Evolutionary conservation across 2,797 vertebrate species (phyloP).

Genomic region (Menidia menidia): DNA sequence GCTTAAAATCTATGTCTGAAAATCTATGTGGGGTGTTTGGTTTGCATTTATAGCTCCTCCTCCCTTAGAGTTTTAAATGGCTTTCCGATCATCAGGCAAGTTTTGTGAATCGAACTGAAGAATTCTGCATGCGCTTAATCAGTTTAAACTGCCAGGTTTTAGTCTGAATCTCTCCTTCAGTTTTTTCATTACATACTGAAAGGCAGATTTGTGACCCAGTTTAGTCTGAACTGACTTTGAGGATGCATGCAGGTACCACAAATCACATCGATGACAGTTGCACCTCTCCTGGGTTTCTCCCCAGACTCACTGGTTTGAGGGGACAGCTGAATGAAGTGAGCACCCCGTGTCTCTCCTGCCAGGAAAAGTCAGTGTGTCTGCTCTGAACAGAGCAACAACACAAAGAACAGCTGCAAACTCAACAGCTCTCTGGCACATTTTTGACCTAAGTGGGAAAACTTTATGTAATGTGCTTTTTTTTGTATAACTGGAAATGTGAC

Average conservation of each 20-base stretch:
- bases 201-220: not conserved
- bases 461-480: not conserved
- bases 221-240: not conserved
- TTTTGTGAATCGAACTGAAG: no score
- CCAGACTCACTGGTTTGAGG: not conserved
- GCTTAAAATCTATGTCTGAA: no score
- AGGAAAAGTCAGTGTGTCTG: not conserved
- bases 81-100: no score
- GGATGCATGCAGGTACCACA: not conserved
- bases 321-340: not conserved
- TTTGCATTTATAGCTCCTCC: no score
- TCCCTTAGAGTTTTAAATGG: no score
- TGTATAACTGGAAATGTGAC: conserved; percentile 7
- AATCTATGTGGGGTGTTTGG: no score
- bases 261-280: not conserved
- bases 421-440: not conserved
- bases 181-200: not conserved
- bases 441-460: no score
- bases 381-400: not conserved
- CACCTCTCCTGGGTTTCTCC: no score
- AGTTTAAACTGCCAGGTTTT: no score
- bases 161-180: no score
- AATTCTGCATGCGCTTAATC: no score
- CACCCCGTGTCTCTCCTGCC: conserved; percentile 17
- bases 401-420: not conserved